Conservation (phyloP, 2,113 vertebrate species). For the Tretioscincus oriximinensis region DNA sequence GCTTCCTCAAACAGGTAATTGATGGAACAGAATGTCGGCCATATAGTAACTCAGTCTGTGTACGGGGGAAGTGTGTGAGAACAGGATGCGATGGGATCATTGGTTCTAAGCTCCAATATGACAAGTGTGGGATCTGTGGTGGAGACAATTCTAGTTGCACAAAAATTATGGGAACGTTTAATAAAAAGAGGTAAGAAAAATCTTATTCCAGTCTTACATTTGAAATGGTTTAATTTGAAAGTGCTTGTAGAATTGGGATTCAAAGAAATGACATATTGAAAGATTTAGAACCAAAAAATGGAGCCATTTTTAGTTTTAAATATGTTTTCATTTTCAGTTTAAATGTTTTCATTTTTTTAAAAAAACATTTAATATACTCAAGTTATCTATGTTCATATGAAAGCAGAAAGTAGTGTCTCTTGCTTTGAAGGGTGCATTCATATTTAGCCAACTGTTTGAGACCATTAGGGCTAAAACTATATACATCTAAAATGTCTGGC, state of each 20-base stretch:
- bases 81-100: slow-evolving; percentile 96
- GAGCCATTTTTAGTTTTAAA: too few species aligned
- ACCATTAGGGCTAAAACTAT: too few species aligned
- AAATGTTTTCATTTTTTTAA: too few species aligned
- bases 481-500: too few species aligned
- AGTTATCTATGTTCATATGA: too few species aligned
- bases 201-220: background rate
- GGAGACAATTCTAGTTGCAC: slow-evolving; percentile 92
- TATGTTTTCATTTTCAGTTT: too few species aligned
- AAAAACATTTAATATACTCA: too few species aligned
- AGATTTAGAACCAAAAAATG: background rate
- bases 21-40: slow-evolving; percentile 95
- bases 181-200: slow-evolving; percentile 87
- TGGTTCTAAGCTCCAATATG: slow-evolving; percentile 94
- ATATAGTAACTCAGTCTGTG: slow-evolving; percentile 91
- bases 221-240: background rate
- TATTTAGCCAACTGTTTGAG: too few species aligned
- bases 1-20: slow-evolving; percentile 76
- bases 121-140: slow-evolving; percentile 94
- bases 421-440: too few species aligned
- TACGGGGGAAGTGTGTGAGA: slow-evolving; percentile 90
- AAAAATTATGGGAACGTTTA: slow-evolving; percentile 89
- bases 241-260: background rate
- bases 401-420: too few species aligned
- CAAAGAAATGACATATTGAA: background rate